phyloP scores from a whole-genome alignment of 2,113 vertebrate genomes.

The Bujurquina vittata region DNA sequence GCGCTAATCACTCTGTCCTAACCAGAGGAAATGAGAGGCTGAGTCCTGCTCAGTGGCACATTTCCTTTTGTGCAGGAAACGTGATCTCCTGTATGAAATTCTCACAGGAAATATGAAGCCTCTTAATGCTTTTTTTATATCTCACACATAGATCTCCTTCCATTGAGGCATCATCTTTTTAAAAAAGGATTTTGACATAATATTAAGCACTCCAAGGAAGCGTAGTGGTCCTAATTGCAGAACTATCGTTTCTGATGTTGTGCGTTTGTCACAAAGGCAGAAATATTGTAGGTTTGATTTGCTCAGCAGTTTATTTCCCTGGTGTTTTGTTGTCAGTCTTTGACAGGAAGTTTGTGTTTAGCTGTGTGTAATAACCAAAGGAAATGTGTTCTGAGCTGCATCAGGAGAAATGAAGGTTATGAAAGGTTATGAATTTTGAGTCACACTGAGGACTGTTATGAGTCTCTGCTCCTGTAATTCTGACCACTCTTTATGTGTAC shows the following conservation, averaged over 20 bases:
- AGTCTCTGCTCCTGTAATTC: background rate
- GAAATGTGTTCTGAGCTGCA: background rate
- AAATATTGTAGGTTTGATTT: background rate
- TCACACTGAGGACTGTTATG: background rate
- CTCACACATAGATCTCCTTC: constrained; percentile 32
- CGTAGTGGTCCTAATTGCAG: background rate
- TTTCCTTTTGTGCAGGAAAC: constrained; percentile 48
- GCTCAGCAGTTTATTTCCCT: background rate
- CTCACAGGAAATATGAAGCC: constrained; percentile 43
- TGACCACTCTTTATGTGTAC: background rate
- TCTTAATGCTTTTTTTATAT: constrained; percentile 47
- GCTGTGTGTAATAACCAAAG: background rate
- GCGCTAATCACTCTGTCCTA: constrained; percentile 27
- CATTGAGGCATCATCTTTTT: background rate
- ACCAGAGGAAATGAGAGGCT: constrained; percentile 44
- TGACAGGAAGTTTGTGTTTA: background rate
- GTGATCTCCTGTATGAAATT: constrained; percentile 45
- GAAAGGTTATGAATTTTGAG: background rate
- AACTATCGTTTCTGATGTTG: background rate
- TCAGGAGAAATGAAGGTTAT: background rate
- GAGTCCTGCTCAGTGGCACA: constrained; percentile 49
- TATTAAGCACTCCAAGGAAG: background rate
- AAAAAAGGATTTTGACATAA: background rate
- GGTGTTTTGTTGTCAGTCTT: background rate
- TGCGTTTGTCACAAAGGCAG: background rate